Evolutionary conservation across 2,113 vertebrate species (phyloP), one percentile per base, ranked within the genome.

Genomic region (Spermophilus dauricus): DNA sequence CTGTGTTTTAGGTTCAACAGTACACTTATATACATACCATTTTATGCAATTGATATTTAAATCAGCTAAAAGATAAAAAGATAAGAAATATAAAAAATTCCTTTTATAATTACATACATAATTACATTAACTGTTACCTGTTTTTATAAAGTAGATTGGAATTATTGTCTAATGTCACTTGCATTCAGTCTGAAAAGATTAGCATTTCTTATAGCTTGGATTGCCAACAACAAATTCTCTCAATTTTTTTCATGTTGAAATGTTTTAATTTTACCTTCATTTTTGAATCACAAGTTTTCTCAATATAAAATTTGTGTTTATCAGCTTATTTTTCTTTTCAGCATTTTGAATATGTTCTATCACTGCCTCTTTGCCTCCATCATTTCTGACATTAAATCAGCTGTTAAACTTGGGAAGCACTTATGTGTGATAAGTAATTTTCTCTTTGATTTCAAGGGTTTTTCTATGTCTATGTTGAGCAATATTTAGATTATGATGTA

Each of bases 221-320:
- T 8, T 69, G 4, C 34, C 42, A 58, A 61, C 18, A 65, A 80
- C 26, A 81, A 89, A 86, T 89, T 93, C 10, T 92, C 9, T 70
- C 20, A 58, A 58, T 7, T 67, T 30, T 51, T 76, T 17, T 6
- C 14, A 81, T 58, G 13, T 26, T 13, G 8, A 30, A 51, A 87
- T 87, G 18, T 77, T 4, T 83, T 89, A 34, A 95, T 45, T 86
- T 96, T 39, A 30, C n/a, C 61, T 58, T 61, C 7, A 89, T 72
- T 80, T 85, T 32, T 77, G 22, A 77, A 70, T 53, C 13, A 53
- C 48, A 17, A 22, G 78, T 89, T 73, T 72, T 81, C 45, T 77
- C 5, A 32, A 73, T 58, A 24, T 69, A 24, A 73, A 82, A 58
- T 58, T 67, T 7, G n/a, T 75, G 2, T 16, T 94, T 63, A 45